phyloP scores from a whole-genome alignment of 2,113 vertebrate genomes.

The Pituophis catenifer region DNA sequence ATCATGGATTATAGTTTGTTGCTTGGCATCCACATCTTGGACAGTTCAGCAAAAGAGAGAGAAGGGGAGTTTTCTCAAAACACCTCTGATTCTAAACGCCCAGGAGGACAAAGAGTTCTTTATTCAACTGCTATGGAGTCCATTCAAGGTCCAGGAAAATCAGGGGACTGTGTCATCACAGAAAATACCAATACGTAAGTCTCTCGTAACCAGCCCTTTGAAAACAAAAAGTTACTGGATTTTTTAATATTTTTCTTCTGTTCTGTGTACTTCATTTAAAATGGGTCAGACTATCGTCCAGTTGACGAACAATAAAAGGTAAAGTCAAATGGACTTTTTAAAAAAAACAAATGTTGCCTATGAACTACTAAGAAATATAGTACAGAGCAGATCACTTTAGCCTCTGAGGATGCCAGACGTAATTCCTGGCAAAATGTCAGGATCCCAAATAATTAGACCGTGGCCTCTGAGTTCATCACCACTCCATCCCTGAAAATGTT shows the following conservation, averaged over 20 bases:
- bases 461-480: not conserved
- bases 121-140: constrained; percentile 98
- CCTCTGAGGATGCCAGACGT: not conserved
- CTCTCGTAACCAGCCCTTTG: not conserved
- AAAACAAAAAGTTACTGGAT: not conserved
- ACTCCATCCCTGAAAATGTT: not conserved
- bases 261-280: not conserved
- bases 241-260: not conserved
- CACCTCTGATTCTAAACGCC: constrained; percentile 77
- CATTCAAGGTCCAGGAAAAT: constrained; percentile 92
- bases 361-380: not conserved
- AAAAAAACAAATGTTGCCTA: not conserved
- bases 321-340: not conserved
- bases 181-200: constrained; percentile 92
- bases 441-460: not conserved
- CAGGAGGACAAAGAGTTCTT: constrained; percentile 87
- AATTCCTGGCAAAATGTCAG: not conserved
- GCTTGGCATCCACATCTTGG: constrained; percentile 89
- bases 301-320: not conserved
- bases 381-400: not conserved
- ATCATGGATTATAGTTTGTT: constrained; percentile 99
- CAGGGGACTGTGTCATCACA: constrained; percentile 79
- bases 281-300: not conserved
- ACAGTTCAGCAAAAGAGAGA: constrained; percentile 79
- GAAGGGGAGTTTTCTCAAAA: constrained; percentile 77